Conservation (phyloP, 2,888 invertebrate species). For the Cactoblastis cactorum region DNA sequence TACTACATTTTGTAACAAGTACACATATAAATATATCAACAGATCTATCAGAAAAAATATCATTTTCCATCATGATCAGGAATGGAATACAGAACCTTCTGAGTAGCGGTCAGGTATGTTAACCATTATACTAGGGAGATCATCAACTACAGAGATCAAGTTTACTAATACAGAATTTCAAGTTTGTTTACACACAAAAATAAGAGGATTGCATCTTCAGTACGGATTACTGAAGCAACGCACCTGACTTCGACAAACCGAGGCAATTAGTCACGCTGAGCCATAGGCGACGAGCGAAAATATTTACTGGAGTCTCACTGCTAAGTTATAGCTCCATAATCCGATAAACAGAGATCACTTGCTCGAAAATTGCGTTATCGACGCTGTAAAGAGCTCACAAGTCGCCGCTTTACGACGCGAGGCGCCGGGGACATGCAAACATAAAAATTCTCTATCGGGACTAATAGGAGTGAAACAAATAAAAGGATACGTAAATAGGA, state of each 20-base stretch:
- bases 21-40: too few relatives aligned
- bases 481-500: slow-evolving; percentile 79
- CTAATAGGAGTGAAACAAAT: slow-evolving; percentile 78
- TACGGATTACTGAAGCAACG: slow-evolving; percentile 55
- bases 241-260: slow-evolving; percentile 65
- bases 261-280: slow-evolving; percentile 63
- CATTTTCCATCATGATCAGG: too few relatives aligned
- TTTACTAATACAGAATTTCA: not conserved
- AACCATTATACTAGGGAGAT: too few relatives aligned
- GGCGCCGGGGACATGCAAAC: slow-evolving; percentile 70
- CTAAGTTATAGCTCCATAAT: slow-evolving; percentile 71
- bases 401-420: slow-evolving; percentile 75
- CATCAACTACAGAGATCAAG: too few relatives aligned
- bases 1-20: too few relatives aligned
- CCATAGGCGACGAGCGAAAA: slow-evolving; percentile 55
- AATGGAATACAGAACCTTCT: too few relatives aligned
- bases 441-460: slow-evolving; percentile 79
- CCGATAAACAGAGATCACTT: slow-evolving; percentile 68
- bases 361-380: slow-evolving; percentile 71
- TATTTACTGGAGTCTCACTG: slow-evolving; percentile 59
- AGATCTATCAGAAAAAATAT: too few relatives aligned
- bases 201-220: not conserved
- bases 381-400: slow-evolving; percentile 70
- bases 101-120: too few relatives aligned
- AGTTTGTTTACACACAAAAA: not conserved